phyloP scores from a whole-genome alignment of 2,113 vertebrate species.

The Lepidothrix coronata region DNA sequence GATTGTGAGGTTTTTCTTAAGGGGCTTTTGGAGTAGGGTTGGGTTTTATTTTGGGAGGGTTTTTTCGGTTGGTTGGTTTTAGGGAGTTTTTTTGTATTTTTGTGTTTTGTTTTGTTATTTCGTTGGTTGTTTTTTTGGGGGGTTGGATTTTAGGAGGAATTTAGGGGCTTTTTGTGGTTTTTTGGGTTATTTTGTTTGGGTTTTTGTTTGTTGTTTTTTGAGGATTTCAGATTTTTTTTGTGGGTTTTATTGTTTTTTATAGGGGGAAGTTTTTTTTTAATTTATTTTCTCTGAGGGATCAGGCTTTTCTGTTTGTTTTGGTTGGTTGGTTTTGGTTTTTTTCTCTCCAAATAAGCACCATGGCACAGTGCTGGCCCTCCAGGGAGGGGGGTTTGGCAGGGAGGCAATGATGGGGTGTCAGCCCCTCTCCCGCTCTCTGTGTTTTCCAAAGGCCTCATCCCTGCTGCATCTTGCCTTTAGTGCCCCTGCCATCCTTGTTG shows the following conservation, averaged over 20 bases:
- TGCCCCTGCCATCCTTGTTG: not conserved
- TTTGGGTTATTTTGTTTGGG: not conserved
- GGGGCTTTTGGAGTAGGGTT: not conserved
- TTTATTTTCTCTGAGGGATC: not conserved
- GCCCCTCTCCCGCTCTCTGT: not conserved
- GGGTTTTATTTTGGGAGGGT: not conserved
- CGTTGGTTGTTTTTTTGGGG: too few species aligned
- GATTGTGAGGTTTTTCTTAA: not conserved
- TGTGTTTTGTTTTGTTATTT: not conserved
- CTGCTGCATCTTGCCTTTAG: not conserved
- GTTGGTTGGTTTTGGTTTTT: not conserved
- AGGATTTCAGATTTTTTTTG: not conserved
- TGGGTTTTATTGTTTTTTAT: not conserved
- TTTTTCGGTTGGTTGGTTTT: not conserved
- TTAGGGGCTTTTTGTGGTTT: not conserved
- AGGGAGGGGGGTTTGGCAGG: not conserved
- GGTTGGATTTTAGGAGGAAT: not conserved
- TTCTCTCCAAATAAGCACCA: fast-evolving
- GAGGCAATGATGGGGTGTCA: not conserved
- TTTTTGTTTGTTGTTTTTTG: not conserved
- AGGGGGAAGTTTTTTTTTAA: not conserved
- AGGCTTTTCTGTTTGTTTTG: not conserved
- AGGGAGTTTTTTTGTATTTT: not conserved
- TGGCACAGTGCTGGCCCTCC: not conserved
- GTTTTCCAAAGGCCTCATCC: not conserved